Evolutionary conservation across 2,888 invertebrate genomes (phyloP), one percentile per base, ranked within the genome.

Genomic region (Trilocha varians): DNA sequence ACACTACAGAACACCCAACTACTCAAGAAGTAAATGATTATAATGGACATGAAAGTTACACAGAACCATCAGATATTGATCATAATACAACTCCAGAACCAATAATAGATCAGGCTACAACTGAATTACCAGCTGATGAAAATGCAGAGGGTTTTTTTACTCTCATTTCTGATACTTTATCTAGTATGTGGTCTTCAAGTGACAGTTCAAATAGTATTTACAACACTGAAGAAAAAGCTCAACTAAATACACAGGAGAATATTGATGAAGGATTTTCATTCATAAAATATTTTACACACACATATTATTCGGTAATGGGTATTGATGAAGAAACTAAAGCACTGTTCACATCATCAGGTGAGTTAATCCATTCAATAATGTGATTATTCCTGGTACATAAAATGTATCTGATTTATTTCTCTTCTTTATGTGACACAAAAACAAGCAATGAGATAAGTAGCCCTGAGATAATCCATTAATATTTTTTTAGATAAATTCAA

Each of bases 261-360:
- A 50, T 55, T 15, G 57, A 64, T 43, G 68, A 72, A 47, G 60
- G 66, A 25, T 82, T 78, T 57, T 82, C 83, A 36, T 67, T 82
- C 48, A 39, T 75, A 33, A 66, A 64, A 38, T 84, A 80, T 48
- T 44, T 83, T n/a, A 53, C 65, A 40, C 53, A 68, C 32, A 64
- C 64, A 32, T 80, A 75, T 50, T 65, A 69, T 46, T 66, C 70
- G 25, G 57, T 82, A 8, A 69, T 78, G 62, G 78, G 78, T n/a
- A 59, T 57, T 2, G 66, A 61, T 53, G 69, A 73, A 46, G 73
- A 82, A 52, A 61, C 69, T n/a, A 77, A 70, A 48, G 77, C 72
- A n/a, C 53, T 83, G 32, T 84, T 78, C 59, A 65, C 77, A 40
- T 57, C 79, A 44, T 58, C 69, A 47, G 79, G 84, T 84, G 57